These are phyloP conservation scores for Eucidaris tribuloides DNA, from an alignment of 35 echinoderm and acorn worm species.

Conservation along the genomic window DNA sequence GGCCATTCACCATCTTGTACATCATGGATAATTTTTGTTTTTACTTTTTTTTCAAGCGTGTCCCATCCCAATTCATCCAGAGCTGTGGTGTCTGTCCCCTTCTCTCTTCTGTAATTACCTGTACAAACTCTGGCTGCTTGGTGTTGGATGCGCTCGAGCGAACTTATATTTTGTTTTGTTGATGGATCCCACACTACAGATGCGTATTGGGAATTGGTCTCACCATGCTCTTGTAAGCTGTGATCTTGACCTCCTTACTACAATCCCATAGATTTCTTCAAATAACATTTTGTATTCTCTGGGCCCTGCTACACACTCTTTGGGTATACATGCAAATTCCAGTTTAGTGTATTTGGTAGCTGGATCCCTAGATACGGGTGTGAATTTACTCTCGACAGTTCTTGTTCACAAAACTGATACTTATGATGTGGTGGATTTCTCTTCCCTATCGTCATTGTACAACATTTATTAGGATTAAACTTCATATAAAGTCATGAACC, in stretches of 20 bases:
- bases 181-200: background rate
- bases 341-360: slow-evolving; percentile 10
- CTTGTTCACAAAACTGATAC: background rate
- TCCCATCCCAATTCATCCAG: slow-evolving; percentile 25
- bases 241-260: background rate
- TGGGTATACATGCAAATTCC: slow-evolving; percentile 15
- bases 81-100: background rate
- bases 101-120: background rate
- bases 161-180: background rate
- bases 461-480: slow-evolving; percentile 31
- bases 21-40: background rate
- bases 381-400: background rate
- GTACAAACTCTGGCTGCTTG: background rate
- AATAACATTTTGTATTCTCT: slow-evolving; percentile 1
- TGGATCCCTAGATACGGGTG: slow-evolving; percentile 24
- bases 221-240: slow-evolving; percentile 1
- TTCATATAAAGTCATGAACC: background rate
- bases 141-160: background rate
- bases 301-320: background rate
- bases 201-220: background rate
- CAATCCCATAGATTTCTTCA: background rate
- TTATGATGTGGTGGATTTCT: slow-evolving; percentile 31
- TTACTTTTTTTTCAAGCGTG: background rate
- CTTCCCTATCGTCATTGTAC: slow-evolving; percentile 33
- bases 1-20: background rate